These are phyloP conservation scores for Grapholita molesta DNA, from an alignment of 1,140 invertebrate genomes.

Conservation along the genomic window DNA sequence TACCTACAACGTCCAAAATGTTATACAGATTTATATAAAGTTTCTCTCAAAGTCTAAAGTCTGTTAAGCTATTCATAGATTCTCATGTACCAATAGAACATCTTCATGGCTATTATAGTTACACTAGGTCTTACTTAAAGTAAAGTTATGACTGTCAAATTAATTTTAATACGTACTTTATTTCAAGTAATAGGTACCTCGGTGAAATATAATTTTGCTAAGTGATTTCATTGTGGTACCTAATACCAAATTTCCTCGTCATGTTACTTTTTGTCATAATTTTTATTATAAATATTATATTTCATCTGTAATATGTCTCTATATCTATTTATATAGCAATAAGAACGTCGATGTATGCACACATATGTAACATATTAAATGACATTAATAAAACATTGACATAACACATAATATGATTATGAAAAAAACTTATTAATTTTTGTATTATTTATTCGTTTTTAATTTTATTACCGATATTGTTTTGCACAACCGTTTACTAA, in stretches of 20 bases:
- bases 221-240: neutral
- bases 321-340: neutral
- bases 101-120: too few species aligned
- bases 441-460: too few species aligned
- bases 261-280: neutral
- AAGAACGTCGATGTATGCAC: neutral
- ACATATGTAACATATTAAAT: neutral
- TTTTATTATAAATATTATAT: neutral
- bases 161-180: too few species aligned
- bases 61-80: neutral
- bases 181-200: neutral
- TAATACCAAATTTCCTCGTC: too few species aligned
- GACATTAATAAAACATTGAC: neutral
- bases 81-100: too few species aligned
- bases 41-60: neutral
- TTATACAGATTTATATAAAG: neutral
- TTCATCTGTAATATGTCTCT: neutral
- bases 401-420: neutral
- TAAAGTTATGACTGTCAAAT: too few species aligned
- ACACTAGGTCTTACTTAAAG: too few species aligned
- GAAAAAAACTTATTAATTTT: too few species aligned
- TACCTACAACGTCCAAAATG: neutral
- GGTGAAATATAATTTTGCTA: neutral
- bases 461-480: too few species aligned
- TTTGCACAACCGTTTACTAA: too few species aligned